Percentiles rank a stretch among this genome's conserved stretches.
Conservation (phyloP, 2,888 invertebrate species). For the Andrena marginata region DNA sequence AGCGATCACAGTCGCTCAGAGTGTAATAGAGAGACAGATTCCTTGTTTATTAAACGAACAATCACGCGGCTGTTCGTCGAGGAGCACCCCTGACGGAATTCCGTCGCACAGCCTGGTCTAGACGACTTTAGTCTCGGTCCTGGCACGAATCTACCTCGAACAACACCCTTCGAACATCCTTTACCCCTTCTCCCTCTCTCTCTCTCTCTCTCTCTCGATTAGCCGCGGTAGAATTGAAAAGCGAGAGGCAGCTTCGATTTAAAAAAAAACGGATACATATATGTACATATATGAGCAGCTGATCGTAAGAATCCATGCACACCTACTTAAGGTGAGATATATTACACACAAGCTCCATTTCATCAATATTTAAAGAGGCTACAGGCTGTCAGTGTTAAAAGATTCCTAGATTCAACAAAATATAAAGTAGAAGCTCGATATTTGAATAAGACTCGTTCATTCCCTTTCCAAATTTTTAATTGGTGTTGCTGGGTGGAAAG, state of each 20-base stretch:
- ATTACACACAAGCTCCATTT: background rate
- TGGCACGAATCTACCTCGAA: slow-evolving; percentile 58
- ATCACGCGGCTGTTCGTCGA: slow-evolving; percentile 3
- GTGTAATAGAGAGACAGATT: background rate
- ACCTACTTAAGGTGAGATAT: background rate
- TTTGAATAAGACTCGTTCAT: no score
- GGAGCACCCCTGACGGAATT: slow-evolving; percentile 35
- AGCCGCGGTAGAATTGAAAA: slow-evolving; percentile 64
- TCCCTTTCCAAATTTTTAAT: no score
- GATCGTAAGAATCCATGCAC: background rate
- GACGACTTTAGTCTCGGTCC: slow-evolving; percentile 57
- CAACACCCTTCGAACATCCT: slow-evolving; percentile 16
- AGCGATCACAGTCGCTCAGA: background rate
- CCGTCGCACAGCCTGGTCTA: slow-evolving; percentile 71
- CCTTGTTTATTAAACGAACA: background rate
- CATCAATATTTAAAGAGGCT: background rate
- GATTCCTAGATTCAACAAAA: no score
- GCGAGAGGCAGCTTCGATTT: slow-evolving; percentile 67
- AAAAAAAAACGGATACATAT: slow-evolving; percentile 43
- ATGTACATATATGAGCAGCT: slow-evolving; percentile 30
- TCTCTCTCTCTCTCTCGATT: slow-evolving; percentile 16
- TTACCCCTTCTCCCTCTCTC: slow-evolving; percentile 18
- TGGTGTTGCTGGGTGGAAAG: no score
- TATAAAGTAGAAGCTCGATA: no score
- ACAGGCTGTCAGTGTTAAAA: background rate